These are phyloP conservation scores for Thymallus thymallus DNA, from an alignment of 2,113 vertebrate species.

Conservation along the genomic window DNA sequence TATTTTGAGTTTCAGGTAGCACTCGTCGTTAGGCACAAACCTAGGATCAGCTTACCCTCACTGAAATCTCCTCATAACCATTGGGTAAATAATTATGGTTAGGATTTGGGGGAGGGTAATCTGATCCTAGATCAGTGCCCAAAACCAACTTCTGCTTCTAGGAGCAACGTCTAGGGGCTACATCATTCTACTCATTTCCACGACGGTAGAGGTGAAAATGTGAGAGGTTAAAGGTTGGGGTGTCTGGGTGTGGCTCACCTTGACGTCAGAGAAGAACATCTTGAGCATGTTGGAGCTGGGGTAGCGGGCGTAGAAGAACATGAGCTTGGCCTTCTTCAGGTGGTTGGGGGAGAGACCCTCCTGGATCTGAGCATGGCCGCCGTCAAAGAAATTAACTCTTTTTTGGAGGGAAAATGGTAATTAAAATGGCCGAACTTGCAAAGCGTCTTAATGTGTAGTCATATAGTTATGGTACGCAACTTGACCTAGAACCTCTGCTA, in stretches of 20 bases:
- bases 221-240: not conserved
- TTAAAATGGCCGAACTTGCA: not conserved
- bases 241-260: slow-evolving; percentile 80
- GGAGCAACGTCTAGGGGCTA: slow-evolving; percentile 82
- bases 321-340: slow-evolving; percentile 99
- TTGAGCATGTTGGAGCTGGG: slow-evolving; percentile 99
- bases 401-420: slow-evolving; percentile 14
- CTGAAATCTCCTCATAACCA: not conserved
- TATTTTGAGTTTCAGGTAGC: too few species aligned
- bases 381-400: slow-evolving; percentile 80
- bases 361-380: slow-evolving; percentile 80
- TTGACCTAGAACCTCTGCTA: not conserved
- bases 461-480: too few species aligned
- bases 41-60: not conserved
- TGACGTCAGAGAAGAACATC: slow-evolving; percentile 98
- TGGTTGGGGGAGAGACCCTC: slow-evolving; percentile 98
- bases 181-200: slow-evolving; percentile 62
- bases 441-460: not conserved
- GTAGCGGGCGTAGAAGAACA: slow-evolving; percentile 99
- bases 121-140: too few species aligned
- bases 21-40: not conserved
- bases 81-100: not conserved
- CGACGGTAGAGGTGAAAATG: not conserved
- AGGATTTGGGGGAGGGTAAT: too few species aligned
- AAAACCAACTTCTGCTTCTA: slow-evolving; percentile 32